These are phyloP conservation scores for Oenanthe oenanthe DNA, from an alignment of 2,113 vertebrate genomes.

Conservation along the genomic window DNA sequence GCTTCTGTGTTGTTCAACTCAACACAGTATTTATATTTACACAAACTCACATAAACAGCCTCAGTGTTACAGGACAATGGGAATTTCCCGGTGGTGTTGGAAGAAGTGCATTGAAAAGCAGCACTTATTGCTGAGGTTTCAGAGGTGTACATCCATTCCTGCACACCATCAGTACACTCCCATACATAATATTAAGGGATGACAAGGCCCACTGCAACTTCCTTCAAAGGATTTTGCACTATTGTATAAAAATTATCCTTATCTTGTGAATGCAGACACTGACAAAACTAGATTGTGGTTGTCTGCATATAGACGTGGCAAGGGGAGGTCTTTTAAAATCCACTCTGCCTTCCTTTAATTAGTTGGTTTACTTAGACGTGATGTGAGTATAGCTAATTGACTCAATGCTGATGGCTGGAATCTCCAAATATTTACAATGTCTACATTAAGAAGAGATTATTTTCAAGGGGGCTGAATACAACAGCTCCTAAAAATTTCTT, in stretches of 20 bases:
- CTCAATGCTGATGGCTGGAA: neutral
- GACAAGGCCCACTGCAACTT: neutral
- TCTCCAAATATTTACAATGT: neutral
- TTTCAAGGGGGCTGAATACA: neutral
- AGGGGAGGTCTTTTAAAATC: neutral
- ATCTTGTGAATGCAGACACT: neutral
- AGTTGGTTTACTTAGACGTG: neutral
- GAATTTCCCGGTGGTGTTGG: neutral
- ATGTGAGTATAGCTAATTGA: neutral
- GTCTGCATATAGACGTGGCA: neutral
- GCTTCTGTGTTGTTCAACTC: neutral
- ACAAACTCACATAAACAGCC: neutral
- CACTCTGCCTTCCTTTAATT: neutral
- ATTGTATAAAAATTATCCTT: neutral
- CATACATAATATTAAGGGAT: neutral
- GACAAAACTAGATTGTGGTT: neutral
- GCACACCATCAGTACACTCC: neutral
- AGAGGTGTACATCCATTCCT: neutral
- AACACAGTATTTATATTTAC: neutral
- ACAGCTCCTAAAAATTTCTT: neutral
- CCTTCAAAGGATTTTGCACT: neutral
- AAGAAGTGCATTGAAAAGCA: neutral
- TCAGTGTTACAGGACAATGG: neutral
- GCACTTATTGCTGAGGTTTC: neutral
- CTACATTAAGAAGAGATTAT: neutral